A percentile compares a stretch with the other conserved stretches of the same genome.
Conservation (phyloP, 1,140 invertebrate species). For the Saccostrea cuccullata region DNA sequence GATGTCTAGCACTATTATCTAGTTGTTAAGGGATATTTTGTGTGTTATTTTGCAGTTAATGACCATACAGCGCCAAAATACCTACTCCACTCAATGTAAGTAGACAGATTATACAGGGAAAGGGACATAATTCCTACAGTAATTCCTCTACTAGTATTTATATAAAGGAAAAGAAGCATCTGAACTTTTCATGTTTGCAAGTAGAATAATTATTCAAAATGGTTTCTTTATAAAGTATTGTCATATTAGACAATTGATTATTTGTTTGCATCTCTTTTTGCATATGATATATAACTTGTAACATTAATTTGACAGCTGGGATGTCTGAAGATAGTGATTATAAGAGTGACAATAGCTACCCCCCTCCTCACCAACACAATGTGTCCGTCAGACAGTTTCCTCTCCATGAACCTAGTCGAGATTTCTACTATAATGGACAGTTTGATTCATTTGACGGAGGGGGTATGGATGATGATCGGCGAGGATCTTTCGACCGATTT, state of each 20-base stretch:
- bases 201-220: not conserved
- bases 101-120: constrained; percentile 40
- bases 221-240: too few relatives aligned
- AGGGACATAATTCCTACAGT: not conserved
- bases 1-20: too few relatives aligned
- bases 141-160: not conserved
- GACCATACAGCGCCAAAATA: constrained; percentile 70
- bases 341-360: constrained; percentile 97
- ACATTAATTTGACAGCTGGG: constrained; percentile 84
- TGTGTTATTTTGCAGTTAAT: constrained; percentile 68
- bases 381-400: constrained; percentile 77
- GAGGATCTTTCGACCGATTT: constrained; percentile 67
- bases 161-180: not conserved
- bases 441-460: constrained; percentile 59
- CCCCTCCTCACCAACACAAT: constrained; percentile 83
- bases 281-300: not conserved
- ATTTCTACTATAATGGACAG: constrained; percentile 60
- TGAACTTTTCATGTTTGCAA: not conserved
- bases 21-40: too few relatives aligned
- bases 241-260: too few relatives aligned
- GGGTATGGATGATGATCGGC: constrained; percentile 51
- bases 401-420: constrained; percentile 62
- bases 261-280: too few relatives aligned
- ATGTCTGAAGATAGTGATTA: constrained; percentile 98
- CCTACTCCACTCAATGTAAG: constrained; percentile 76